Conservation (phyloP, 2,797 vertebrate genomes). For the Sebastes reedi region DNA sequence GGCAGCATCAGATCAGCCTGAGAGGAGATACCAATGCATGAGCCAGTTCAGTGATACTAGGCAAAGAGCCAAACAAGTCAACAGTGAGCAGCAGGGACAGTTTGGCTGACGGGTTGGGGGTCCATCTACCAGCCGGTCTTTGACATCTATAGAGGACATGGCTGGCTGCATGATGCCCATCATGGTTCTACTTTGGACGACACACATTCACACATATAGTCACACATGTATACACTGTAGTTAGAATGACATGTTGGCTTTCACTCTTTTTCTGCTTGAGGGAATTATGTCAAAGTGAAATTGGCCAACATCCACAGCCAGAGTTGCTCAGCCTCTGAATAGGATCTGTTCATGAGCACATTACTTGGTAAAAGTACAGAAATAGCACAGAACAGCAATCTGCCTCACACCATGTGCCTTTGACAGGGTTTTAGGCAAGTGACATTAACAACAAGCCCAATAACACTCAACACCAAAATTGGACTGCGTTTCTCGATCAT, state of each 20-base stretch:
- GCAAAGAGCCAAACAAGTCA: conserved; percentile 41
- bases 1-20: conserved; percentile 20
- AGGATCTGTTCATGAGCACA: conserved; percentile 1
- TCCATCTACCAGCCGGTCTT: conserved; percentile 20
- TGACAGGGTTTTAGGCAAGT: conserved; percentile 28
- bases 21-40: background rate
- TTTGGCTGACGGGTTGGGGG: background rate
- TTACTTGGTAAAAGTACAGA: conserved; percentile 12
- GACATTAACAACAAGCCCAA: conserved; percentile 25
- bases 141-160: conserved; percentile 35
- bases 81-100: conserved; percentile 21
- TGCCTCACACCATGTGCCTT: conserved; percentile 10
- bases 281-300: conserved; percentile 44
- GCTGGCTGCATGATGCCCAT: background rate
- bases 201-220: conserved; percentile 11
- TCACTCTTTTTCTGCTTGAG: conserved; percentile 14
- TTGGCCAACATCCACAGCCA: conserved; percentile 8
- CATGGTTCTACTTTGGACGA: conserved; percentile 24
- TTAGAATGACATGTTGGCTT: conserved; percentile 15
- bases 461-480: conserved; percentile 27
- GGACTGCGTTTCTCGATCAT: conserved; percentile 27
- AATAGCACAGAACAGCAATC: background rate
- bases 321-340: conserved; percentile 10
- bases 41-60: conserved; percentile 27
- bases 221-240: background rate